Evolutionary conservation across 2,888 invertebrate species (phyloP).

Genomic region (Brachypalpus laphriformis): DNA sequence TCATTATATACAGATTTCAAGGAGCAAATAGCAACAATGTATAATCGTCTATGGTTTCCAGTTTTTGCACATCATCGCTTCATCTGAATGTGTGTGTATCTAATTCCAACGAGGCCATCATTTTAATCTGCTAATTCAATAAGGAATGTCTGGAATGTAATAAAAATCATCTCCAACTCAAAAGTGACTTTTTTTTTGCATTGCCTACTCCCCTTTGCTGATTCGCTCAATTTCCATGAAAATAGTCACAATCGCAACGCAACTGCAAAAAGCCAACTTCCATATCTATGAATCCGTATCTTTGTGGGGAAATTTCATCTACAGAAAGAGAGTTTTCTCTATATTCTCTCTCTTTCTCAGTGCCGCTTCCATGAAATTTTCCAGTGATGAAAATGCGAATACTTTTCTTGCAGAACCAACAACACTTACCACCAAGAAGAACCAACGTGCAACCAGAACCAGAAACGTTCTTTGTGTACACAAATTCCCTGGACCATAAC

Average conservation of each 20-base stretch:
- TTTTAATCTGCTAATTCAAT: constrained; percentile 33
- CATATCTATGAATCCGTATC: constrained; percentile 23
- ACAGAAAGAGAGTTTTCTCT: constrained; percentile 22
- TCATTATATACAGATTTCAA: no score
- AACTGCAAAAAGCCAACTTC: constrained; percentile 26
- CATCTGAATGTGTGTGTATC: background rate
- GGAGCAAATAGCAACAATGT: background rate
- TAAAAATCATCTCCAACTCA: constrained; percentile 11
- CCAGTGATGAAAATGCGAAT: constrained; percentile 62
- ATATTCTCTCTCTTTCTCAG: constrained; percentile 13
- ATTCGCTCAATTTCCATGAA: constrained; percentile 19
- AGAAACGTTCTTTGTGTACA: constrained; percentile 63
- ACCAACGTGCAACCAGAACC: constrained; percentile 58
- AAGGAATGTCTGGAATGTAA: constrained; percentile 33
- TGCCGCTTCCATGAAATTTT: constrained; percentile 43
- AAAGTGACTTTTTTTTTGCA: background rate
- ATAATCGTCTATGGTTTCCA: background rate
- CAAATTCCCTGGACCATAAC: constrained; percentile 59
- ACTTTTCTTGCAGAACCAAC: constrained; percentile 35
- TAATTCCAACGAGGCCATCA: background rate
- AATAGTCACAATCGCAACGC: no score
- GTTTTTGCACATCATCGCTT: background rate
- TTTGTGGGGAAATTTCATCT: constrained; percentile 15
- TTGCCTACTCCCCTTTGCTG: background rate
- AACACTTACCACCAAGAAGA: constrained; percentile 53